Evolutionary conservation across 2,888 invertebrate species (phyloP).

Genomic region (Campoplex capitator): DNA sequence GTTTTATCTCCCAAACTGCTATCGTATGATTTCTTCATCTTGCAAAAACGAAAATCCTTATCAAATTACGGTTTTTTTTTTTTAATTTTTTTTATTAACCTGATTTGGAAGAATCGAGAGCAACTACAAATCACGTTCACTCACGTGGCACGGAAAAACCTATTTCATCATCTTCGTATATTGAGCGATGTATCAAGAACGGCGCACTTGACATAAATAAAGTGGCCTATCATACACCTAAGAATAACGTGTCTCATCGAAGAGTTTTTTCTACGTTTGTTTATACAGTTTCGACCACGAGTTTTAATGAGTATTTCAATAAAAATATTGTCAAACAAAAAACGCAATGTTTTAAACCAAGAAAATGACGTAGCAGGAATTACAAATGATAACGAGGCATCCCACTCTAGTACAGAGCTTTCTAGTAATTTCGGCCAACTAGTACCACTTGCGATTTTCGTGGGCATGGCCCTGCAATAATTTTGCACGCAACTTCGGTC

Average conservation of each 20-base stretch:
- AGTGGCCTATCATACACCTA: background rate
- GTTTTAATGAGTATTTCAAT: too few relatives aligned
- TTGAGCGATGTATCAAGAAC: background rate
- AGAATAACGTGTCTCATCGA: background rate
- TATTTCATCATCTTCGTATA: background rate
- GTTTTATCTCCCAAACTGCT: background rate
- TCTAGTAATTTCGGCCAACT: background rate
- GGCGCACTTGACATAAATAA: constrained; percentile 1
- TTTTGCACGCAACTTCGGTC: too few relatives aligned
- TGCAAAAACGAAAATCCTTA: too few relatives aligned
- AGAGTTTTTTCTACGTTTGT: background rate
- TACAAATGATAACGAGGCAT: too few relatives aligned
- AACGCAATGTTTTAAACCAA: too few relatives aligned
- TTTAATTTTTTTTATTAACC: background rate
- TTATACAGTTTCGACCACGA: background rate
- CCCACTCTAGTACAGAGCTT: background rate
- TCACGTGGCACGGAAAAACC: background rate
- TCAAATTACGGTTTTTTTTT: background rate
- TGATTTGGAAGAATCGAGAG: background rate
- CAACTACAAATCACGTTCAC: too few relatives aligned
- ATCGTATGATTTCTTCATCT: too few relatives aligned
- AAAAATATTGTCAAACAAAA: too few relatives aligned
- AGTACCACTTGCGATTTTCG: background rate
- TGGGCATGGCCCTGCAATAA: background rate
- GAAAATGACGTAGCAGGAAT: too few relatives aligned